Evolutionary conservation across 2,797 vertebrate species (phyloP), one percentile per base, ranked within the genome.

Genomic region (Gadopsis bispinosus): DNA sequence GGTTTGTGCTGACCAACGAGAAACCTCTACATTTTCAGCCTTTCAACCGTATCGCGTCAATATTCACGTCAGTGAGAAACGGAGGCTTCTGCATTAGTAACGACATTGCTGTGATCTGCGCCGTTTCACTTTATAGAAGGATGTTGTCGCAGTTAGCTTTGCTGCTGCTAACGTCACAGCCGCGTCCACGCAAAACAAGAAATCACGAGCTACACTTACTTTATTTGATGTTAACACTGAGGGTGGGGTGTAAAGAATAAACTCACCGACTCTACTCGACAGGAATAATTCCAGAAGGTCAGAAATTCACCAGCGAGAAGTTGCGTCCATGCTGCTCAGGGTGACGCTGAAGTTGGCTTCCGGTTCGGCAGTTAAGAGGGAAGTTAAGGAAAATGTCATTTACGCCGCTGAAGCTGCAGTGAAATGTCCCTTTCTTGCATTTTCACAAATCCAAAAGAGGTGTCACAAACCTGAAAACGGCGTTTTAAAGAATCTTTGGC

Each of bases 231-330:
- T 5, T 2, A 29, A n/a, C 2, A 13, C 0, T 11, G 1, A 39
- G 8, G 0, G 1, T 0, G 29, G 1, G 14, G 19, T 31, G 16
- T 20, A 53, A 50, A 50, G 1, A 48, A 67, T 4, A 0, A 26
- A 61, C 83, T 77, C 66, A 92, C 90, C n/a, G 5, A 45, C 37
- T 50, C 12, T 0, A 69, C 0, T 1, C 22, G 1, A 53, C 55
- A 22, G n/a, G 9, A 65, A 61, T 13, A 81, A 53, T 13, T 53
- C 3, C 0, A 81, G 82, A 93, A 95, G 91, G 93, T 94, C 92
- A 95, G 64, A 77, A 82, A 60, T 20, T 11, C n/a, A 12, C 82
- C 75, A 84, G 63, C 1, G 39, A 33, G n/a, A 26, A 19, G 0
- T 1, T 1, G 51, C 29, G 26, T 72, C 79, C 83, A 92, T 93